Base-by-base conservation (phyloP, 2,888 invertebrate genomes). In the Cephus runcator region DNA sequence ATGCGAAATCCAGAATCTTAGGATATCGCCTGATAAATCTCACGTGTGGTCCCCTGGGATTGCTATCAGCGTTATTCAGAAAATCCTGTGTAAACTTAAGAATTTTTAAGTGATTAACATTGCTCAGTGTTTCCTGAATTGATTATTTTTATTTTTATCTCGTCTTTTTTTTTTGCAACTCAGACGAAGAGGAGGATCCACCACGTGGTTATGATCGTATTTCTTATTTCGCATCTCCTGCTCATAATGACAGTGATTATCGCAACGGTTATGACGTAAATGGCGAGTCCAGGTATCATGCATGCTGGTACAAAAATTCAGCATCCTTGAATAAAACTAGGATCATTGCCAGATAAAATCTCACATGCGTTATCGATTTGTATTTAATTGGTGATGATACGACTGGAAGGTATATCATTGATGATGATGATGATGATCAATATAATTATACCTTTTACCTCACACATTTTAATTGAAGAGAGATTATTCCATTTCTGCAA, bases 1-100 rank as follows among this genome's bases (percentile, higher is more conserved):
- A 31, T 77, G 34, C 56, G 35, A 40, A 69, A 56, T 6, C 69
- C 34, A 35, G 11, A 34, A 77, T 23, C 69, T 36, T 40, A 77
- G 33, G 34, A 75, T 71, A 36, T 74, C 75, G 34, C 75, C 69
- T 36, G 71, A 77, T 77, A 75, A 77, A 75, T 35, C 33, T 30
- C n/a, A 77, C 30, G 35, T 34, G 36, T 69, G 36, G 15, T 75
- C 30, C 34, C 36, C 31, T 69, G 69, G 40, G 74, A 75, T 69
- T n/a, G n/a, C 15, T 33, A 69, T n/a, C 69, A 77, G 40, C 69
- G 69, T 69, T 23, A 69, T 31, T 12, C 12, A 12, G n/a, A 11
- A 69, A 23, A 69, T 23, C n/a, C 69, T 31, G 12, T 23, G 31
- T 69, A 6, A 69, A 23, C 1, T 31, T 69, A 69, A 11, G 0